These are phyloP conservation scores for Zalophus californianus DNA, from an alignment of 2,797 vertebrate species.

Conservation along the genomic window DNA sequence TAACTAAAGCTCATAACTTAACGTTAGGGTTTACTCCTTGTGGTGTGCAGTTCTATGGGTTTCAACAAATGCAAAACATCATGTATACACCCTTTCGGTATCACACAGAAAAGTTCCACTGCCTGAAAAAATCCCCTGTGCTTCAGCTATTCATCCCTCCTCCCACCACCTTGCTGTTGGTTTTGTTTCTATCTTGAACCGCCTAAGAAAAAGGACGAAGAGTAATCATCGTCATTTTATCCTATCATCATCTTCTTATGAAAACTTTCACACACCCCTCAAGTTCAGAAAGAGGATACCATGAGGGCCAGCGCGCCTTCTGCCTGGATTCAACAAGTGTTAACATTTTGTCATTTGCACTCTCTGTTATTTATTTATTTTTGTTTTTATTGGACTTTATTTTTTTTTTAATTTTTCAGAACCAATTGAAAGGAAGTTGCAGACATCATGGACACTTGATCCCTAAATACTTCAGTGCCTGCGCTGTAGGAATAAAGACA, in stretches of 20 bases:
- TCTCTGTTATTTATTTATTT: neutral
- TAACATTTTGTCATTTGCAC: neutral
- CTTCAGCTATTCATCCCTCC: neutral
- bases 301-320: neutral
- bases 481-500: neutral
- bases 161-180: neutral
- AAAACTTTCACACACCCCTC: neutral
- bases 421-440: neutral
- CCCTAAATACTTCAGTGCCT: neutral
- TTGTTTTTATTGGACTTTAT: neutral
- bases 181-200: conserved; percentile 30
- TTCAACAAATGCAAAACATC: neutral
- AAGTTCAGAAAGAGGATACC: neutral
- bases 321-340: neutral
- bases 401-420: neutral
- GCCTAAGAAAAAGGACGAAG: neutral
- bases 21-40: neutral
- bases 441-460: neutral
- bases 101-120: neutral
- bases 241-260: neutral
- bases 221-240: neutral
- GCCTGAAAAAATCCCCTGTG: neutral
- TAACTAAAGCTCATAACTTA: neutral
- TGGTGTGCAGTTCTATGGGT: neutral
- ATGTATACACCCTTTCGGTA: neutral